Evolutionary conservation across 2,113 vertebrate genomes (phyloP), one percentile per base, ranked within the genome.

Genomic region (Takifugu flavidus): DNA sequence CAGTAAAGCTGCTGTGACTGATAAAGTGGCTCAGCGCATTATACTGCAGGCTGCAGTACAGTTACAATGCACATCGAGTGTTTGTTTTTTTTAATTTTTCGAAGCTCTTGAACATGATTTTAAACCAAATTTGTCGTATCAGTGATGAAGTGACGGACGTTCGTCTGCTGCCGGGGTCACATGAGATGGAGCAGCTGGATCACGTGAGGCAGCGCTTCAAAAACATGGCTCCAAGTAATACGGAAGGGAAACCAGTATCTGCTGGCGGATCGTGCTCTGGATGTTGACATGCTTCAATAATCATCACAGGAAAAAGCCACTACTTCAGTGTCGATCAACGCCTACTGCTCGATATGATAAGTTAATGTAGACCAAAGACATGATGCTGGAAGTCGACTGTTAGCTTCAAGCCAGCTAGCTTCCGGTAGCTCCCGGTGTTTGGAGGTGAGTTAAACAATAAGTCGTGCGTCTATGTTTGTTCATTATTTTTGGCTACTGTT

Each of bases 171-270:
- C 47, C 26, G 31, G 1, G 3, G 42, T 86, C 79, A 84, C 87
- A 72, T 82, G 83, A 82, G 59, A 55, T 2, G 56, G 5, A 49
- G 53, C 53, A 72, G 63, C 5, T 79, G 74, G 70, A 85, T 92
- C 91, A 92, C 90, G 90, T 91, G 90, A 89, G 71, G 50, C 39
- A 42, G 53, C 44, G 62, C 67, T 69, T 78, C 63, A 74, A 50
- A 88, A 91, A 90, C 78, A 91, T 91, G 90, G 89, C 89, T 83
- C 59, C 83, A 62, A 57, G 47, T 58, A 70, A 54, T 70, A 15
- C 75, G 31, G 59, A 80, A 39, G 57, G 64, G 67, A 82, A 77
- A 82, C 82, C 67, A 75, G 4, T 57, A 27, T 65, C 46, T 34
- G 50, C 42, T 66, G 69, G 65, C 54, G 49, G 78, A 45, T 28